A percentile compares a stretch with the other conserved stretches of the same genome.
Evolutionary conservation across 2,888 invertebrate genomes (phyloP).

Genomic region (Heterodera filipjevi): DNA sequence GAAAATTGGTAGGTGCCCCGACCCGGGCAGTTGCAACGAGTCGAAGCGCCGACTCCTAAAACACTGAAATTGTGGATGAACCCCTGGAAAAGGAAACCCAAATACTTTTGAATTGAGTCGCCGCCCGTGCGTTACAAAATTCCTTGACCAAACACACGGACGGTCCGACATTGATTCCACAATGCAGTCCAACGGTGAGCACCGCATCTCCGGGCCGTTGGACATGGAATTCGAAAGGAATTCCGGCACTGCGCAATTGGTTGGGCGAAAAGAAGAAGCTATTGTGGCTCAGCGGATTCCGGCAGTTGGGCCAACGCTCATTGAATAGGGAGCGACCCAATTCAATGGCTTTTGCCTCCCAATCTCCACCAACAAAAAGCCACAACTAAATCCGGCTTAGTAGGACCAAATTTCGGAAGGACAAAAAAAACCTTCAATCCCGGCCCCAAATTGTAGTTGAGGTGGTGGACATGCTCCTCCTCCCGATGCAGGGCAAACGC

Average conservation of each 20-base stretch:
- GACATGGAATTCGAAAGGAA: background rate
- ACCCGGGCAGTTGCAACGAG: background rate
- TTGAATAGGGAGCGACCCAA: background rate
- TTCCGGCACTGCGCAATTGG: background rate
- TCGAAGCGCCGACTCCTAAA: background rate
- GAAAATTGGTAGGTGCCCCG: background rate
- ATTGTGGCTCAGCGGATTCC: background rate
- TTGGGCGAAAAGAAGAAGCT: background rate
- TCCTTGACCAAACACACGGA: background rate
- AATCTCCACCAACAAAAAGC: background rate
- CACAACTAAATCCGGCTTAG: background rate
- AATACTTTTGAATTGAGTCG: background rate
- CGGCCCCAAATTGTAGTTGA: background rate
- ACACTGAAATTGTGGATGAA: background rate
- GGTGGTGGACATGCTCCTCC: background rate
- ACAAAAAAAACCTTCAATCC: background rate
- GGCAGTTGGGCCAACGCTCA: background rate
- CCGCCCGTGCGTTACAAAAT: background rate
- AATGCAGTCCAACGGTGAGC: background rate
- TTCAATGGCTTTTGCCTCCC: background rate
- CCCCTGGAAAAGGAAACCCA: too few relatives aligned
- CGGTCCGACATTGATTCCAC: background rate
- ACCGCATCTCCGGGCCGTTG: background rate
- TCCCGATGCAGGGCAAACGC: background rate
- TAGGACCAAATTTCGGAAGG: background rate